phyloP scores from a whole-genome alignment of 2,113 vertebrate genomes.

The Pristiophorus japonicus region DNA sequence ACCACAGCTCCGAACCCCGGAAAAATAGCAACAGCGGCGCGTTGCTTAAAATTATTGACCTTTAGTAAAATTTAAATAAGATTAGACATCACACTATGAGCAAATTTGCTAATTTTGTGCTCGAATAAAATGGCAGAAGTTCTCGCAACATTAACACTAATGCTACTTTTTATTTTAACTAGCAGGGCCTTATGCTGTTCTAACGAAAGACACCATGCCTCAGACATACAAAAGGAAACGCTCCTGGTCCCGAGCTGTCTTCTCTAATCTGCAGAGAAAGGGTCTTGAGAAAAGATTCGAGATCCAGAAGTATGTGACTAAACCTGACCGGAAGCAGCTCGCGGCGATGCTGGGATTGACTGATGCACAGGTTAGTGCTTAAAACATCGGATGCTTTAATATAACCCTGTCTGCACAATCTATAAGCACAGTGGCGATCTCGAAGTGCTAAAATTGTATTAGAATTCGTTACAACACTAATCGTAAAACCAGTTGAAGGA shows the following conservation, averaged over 20 bases:
- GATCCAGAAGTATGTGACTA: slow-evolving; percentile 98
- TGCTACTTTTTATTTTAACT: background rate
- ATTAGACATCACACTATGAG: background rate
- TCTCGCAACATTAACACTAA: slow-evolving; percentile 12
- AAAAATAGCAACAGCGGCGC: background rate
- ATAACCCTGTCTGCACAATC: background rate
- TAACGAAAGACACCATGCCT: slow-evolving; percentile 97
- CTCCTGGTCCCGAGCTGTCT: slow-evolving; percentile 95
- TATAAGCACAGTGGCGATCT: background rate
- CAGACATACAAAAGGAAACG: slow-evolving; percentile 97
- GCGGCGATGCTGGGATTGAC: slow-evolving; percentile 96
- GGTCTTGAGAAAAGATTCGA: slow-evolving; percentile 96
- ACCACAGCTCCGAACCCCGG: background rate
- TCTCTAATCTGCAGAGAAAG: slow-evolving; percentile 95
- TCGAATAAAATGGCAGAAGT: background rate
- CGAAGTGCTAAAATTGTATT: background rate
- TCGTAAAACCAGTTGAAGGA: background rate
- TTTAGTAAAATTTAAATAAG: background rate
- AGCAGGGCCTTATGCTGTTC: slow-evolving; percentile 86
- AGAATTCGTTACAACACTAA: background rate
- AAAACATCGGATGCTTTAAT: background rate
- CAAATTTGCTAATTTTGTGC: background rate
- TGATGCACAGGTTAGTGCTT: slow-evolving; percentile 83
- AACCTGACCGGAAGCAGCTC: slow-evolving; percentile 94
- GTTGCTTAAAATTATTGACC: background rate